Base-by-base conservation (phyloP, 2,888 invertebrate genomes). In the Eugnorisma glareosa region DNA sequence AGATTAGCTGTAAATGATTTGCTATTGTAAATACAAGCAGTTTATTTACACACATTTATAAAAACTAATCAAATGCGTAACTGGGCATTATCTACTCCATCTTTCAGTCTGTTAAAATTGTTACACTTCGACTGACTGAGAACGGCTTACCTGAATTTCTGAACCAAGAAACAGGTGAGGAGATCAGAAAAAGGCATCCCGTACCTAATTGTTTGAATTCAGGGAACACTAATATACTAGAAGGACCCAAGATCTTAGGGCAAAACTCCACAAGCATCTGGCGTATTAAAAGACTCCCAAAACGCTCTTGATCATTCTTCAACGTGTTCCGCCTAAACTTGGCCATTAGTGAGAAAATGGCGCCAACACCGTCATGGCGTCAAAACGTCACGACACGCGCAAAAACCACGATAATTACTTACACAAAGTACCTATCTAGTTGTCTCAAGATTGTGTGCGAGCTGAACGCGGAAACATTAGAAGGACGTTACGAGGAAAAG, bases 401-500 rank as follows among this genome's bases (percentile, higher is more conserved):
- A n/a, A n/a, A 69, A 79, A 70, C 68, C 51, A 63, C 69, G 63
- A 61, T 86, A 79, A 83, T 86, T 83, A 51, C 77, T 66, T 70
- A 59, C 54, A 54, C 67, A 82, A 76, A 76, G 67, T 77, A 79
- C 54, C 31, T 77, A 74, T 35, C 35, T 66, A 77, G 54, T 48
- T 73, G 28, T 70, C 73, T 70, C 74, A 64, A 64, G 61, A 85
- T 67, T 81, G n/a, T 68, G 45, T 51, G 68, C 59, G 31, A 70
- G 69, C 48, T 73, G 63, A 73, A 84, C 66, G 31, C 86, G 84
- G 84, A 84, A 84, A 79, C 63, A n/a, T 68, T 35, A 76, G 73
- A 86, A 86, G 84, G 84, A 79, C 86, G 21, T 3, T 24, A 54
- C 48, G 3, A 83, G 84, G 84, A 86, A 79, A 86, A 83, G 48